These are phyloP conservation scores for Leptopilina syphax DNA, from an alignment of 2,888 invertebrate genomes.

Conservation along the genomic window DNA sequence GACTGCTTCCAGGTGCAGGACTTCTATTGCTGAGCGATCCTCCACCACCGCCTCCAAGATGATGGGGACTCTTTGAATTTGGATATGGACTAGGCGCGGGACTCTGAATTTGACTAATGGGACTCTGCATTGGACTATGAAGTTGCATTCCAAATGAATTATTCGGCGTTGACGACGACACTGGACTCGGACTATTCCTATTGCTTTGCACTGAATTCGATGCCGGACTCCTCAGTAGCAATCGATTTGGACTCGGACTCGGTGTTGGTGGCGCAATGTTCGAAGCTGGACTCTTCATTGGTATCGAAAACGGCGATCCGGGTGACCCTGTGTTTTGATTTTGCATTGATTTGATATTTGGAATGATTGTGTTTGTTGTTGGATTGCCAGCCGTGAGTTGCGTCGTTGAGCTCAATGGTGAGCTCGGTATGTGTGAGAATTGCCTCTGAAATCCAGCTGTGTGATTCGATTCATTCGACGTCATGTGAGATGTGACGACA, in stretches of 20 bases:
- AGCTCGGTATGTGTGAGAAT: conserved; percentile 61
- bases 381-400: conserved; percentile 47
- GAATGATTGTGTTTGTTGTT: conserved; percentile 52
- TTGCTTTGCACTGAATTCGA: conserved; percentile 74
- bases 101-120: conserved; percentile 74
- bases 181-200: conserved; percentile 74
- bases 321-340: conserved; percentile 73
- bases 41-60: conserved; percentile 62
- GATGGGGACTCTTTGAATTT: conserved; percentile 75
- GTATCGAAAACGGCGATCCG: conserved; percentile 75
- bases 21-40: conserved; percentile 71
- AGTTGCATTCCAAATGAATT: conserved; percentile 72
- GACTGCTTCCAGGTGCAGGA: conserved; percentile 75
- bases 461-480: conserved; percentile 61
- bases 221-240: conserved; percentile 73
- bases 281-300: conserved; percentile 74
- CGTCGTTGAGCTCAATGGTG: conserved; percentile 55
- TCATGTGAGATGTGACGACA: conserved; percentile 66
- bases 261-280: conserved; percentile 75
- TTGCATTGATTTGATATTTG: conserved; percentile 71
- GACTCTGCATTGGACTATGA: conserved; percentile 76
- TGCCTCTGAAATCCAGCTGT: conserved; percentile 68
- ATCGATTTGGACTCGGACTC: conserved; percentile 74
- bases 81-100: conserved; percentile 75
- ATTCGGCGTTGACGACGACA: conserved; percentile 68